Evolutionary conservation across 2,888 invertebrate genomes (phyloP), one percentile per base, ranked within the genome.

Genomic region (Hydroisotoma schaefferi): DNA sequence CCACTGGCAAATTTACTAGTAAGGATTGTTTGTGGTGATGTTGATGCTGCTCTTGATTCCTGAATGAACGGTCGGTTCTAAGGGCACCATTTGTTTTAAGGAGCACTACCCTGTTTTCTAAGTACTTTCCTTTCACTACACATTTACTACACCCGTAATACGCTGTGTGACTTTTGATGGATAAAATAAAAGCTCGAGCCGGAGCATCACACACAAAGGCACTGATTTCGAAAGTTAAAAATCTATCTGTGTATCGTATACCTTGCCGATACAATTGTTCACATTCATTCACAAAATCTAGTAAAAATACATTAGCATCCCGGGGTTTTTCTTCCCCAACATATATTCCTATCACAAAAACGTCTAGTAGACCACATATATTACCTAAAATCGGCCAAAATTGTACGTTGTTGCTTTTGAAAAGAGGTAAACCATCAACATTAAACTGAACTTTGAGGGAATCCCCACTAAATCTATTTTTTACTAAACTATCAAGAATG

Each of bases 121-220:
- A 8, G n/a, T 29, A 46, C 5, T 44, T 25, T 12, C 58, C 58
- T 37, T 58, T 40, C 6, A 29, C 44, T 2, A 46, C 46, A 47
- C 58, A 58, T 1, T 47, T 29, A 18, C 53, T 53, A 46, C 58
- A 58, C 1, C 8, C 28, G 27, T 51, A 22, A 22, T 58, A 54
- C 2, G 25, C 53, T 28, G 3, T 47, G 37, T 46, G 47, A 22
- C 37, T 12, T 37, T 58, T 58, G n/a, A 54, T 46, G 29, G 53
- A 53, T 26, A 53, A 53, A 8, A 58, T 2, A 33, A 53, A 58
- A 58, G 46, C 55, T 12, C 61, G 3, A 1, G 61, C 61, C 2
- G 57, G 61, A 4, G 63, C 59, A 56, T 63, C 63, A 0, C n/a
- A n/a, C n/a, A n/a, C n/a, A n/a, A n/a, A n/a, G n/a, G n/a, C n/a